These are phyloP conservation scores for Diachasma alloeum DNA, from an alignment of 1,140 invertebrate species.

Conservation along the genomic window DNA sequence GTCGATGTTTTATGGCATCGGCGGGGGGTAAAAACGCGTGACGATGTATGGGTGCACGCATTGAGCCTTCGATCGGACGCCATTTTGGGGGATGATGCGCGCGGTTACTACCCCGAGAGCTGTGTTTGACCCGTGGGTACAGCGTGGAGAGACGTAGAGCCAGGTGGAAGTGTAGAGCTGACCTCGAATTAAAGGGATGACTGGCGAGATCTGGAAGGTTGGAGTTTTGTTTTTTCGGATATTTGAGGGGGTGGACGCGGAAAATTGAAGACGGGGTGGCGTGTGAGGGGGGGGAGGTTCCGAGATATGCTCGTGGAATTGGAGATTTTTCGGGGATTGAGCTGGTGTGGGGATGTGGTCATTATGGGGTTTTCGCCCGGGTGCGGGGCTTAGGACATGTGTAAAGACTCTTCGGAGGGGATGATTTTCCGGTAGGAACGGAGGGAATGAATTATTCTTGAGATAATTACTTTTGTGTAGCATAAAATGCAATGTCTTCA, in stretches of 20 bases:
- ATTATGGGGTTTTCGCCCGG: too few species aligned
- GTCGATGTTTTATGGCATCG: background rate
- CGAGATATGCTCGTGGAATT: background rate
- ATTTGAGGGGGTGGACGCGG: background rate
- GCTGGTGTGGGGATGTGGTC: background rate
- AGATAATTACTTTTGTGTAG: too few species aligned
- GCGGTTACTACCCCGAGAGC: background rate
- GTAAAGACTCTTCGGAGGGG: too few species aligned
- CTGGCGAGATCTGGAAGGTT: background rate
- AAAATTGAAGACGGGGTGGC: background rate
- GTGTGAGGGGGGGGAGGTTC: too few species aligned
- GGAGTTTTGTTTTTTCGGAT: background rate
- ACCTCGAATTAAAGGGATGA: background rate
- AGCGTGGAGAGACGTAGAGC: background rate
- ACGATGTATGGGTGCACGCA: background rate
- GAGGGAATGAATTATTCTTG: too few species aligned
- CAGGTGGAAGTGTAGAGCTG: background rate
- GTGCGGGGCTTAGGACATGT: too few species aligned
- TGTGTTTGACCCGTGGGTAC: background rate
- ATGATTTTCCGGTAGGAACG: background rate
- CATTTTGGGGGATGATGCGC: slow-evolving; percentile 3
- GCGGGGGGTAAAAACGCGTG: background rate
- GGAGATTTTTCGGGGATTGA: background rate
- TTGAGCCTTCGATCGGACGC: background rate
- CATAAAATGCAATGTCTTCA: too few species aligned